Evolutionary conservation across 2,797 vertebrate species (phyloP).

Genomic region (Mallotus villosus): DNA sequence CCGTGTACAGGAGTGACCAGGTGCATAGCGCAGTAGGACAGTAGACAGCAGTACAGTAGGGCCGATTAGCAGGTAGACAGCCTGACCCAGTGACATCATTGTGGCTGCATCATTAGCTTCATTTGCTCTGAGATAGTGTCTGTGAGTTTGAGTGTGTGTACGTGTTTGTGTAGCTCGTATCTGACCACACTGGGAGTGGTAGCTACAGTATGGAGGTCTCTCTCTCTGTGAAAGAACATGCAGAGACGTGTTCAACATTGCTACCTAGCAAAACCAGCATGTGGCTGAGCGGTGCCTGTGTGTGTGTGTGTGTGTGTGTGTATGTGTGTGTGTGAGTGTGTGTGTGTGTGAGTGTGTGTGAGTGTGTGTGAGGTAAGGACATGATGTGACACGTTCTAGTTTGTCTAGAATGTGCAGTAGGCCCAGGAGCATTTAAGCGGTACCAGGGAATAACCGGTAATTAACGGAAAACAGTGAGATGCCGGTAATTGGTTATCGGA

Average conservation of each 20-base stretch:
- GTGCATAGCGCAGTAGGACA: too few relatives aligned
- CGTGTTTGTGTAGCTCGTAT: not conserved
- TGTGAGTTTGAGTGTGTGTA: not conserved
- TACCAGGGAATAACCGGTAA: constrained; percentile 60
- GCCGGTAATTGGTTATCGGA: constrained; percentile 53
- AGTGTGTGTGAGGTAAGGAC: constrained; percentile 32
- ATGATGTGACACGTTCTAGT: constrained; percentile 55
- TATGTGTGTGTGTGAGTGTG: constrained; percentile 1
- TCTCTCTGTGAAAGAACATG: constrained; percentile 11
- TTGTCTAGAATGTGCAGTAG: constrained; percentile 23
- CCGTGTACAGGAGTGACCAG: not conserved
- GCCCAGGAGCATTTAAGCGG: constrained; percentile 43
- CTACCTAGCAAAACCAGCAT: not conserved
- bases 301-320: constrained; percentile 13
- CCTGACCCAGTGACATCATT: not conserved
- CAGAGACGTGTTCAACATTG: constrained; percentile 20
- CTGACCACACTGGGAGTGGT: not conserved
- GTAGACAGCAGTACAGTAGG: not conserved
- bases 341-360: not conserved
- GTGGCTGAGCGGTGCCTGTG: not conserved
- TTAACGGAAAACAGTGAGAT: constrained; percentile 62
- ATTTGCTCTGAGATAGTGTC: not conserved
- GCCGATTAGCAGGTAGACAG: not conserved
- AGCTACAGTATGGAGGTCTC: constrained; percentile 13
- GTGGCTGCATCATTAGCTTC: not conserved